Evolutionary conservation across 2,797 vertebrate genomes (phyloP).

Genomic region (Schizothorax lantsangensis): DNA sequence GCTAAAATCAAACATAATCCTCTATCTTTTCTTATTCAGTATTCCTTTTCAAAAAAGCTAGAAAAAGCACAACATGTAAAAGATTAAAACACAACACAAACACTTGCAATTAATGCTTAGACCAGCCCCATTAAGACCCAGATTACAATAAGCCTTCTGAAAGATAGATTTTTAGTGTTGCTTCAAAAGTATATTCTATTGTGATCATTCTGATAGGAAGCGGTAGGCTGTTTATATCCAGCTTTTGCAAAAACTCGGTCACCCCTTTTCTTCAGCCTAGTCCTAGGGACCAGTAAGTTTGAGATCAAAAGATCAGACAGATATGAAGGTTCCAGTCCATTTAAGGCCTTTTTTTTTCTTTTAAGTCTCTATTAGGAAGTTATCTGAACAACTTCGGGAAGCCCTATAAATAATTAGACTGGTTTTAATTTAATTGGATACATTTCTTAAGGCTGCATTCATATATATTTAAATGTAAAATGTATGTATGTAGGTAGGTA

Average conservation of each 20-base stretch:
- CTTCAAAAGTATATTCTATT: background rate
- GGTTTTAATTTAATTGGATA: background rate
- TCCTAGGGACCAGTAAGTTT: background rate
- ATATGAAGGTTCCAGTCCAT: background rate
- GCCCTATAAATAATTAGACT: background rate
- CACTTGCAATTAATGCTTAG: background rate
- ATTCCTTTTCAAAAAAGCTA: background rate
- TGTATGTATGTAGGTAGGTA: background rate
- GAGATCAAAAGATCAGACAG: background rate
- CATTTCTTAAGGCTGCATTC: background rate
- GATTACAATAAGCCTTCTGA: background rate
- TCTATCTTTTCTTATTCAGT: background rate
- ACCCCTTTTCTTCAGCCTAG: background rate
- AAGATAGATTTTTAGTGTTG: background rate
- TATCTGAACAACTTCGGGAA: background rate
- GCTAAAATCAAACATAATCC: background rate
- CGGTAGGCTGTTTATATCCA: background rate
- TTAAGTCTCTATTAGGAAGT: background rate
- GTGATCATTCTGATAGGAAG: background rate
- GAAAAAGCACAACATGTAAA: background rate
- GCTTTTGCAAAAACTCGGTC: background rate
- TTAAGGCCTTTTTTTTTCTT: no score
- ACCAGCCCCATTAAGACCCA: background rate
- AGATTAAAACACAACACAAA: background rate
- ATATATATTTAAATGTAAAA: constrained; percentile 19